Evolutionary conservation across 2,888 invertebrate species (phyloP).

Genomic region (Ptychoptera albimana): DNA sequence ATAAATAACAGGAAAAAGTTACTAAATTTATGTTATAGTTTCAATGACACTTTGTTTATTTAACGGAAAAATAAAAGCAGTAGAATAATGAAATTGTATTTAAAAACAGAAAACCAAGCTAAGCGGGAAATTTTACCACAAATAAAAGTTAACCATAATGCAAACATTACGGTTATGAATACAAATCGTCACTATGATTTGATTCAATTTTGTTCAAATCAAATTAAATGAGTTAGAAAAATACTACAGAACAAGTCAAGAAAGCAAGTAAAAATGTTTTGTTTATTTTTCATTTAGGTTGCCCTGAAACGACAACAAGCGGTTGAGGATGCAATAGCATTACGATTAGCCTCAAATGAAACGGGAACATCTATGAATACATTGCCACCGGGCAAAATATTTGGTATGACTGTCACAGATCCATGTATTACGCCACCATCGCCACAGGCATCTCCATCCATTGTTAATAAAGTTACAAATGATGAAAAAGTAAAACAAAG

Average conservation of each 20-base stretch:
- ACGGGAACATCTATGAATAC: constrained; percentile 55
- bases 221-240: constrained; percentile 1
- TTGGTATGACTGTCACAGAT: constrained; percentile 70
- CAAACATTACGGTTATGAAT: too few relatives aligned
- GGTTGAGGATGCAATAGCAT: constrained; percentile 89
- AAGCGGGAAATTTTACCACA: too few relatives aligned
- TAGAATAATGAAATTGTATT: too few relatives aligned
- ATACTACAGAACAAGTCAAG: constrained; percentile 4
- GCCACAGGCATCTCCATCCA: constrained; percentile 6
- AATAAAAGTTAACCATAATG: too few relatives aligned
- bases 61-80: too few relatives aligned
- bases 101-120: too few relatives aligned
- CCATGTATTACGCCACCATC: constrained; percentile 41
- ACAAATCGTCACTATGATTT: too few relatives aligned
- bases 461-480: not conserved
- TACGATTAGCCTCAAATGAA: constrained; percentile 75
- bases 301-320: constrained; percentile 93
- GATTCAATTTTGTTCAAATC: not conserved
- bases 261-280: constrained; percentile 4
- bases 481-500: not conserved
- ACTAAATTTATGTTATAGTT: too few relatives aligned
- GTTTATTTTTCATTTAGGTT: constrained; percentile 40
- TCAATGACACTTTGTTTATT: too few relatives aligned
- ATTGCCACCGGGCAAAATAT: constrained; percentile 81
- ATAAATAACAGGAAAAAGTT: too few relatives aligned